Percentiles rank a stretch among this genome's conserved stretches.
Evolutionary conservation across 2,888 invertebrate species (phyloP).

Genomic region (Tridacna gigas): DNA sequence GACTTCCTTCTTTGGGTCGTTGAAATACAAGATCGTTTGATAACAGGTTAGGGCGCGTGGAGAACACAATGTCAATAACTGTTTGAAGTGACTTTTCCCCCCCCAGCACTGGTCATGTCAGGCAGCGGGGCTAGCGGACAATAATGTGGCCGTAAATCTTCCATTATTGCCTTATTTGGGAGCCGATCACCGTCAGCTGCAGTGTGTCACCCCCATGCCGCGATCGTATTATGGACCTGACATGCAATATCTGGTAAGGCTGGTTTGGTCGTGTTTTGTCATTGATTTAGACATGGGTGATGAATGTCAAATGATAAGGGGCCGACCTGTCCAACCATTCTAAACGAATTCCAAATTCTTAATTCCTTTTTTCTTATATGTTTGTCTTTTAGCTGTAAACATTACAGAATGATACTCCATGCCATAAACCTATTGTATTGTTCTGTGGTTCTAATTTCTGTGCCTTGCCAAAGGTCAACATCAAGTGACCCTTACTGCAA

Average conservation of each 20-base stretch:
- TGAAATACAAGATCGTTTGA: not conserved
- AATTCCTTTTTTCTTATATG: too few species aligned
- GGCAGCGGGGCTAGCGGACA: constrained; percentile 10
- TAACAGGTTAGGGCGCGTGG: not conserved
- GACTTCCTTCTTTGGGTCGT: not conserved
- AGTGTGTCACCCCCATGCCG: constrained; percentile 15
- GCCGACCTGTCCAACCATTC: too few species aligned
- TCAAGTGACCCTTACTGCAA: too few species aligned
- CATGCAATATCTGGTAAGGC: constrained; percentile 3
- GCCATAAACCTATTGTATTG: too few species aligned
- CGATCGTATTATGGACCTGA: constrained; percentile 6
- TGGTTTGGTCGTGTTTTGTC: not conserved
- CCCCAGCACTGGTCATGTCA: constrained; percentile 21
- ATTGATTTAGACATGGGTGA: too few species aligned
- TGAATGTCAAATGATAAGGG: too few species aligned
- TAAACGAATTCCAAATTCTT: not conserved
- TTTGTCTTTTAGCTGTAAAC: too few species aligned
- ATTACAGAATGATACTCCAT: too few species aligned
- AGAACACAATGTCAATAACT: constrained; percentile 11
- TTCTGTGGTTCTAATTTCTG: too few species aligned
- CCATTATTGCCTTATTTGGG: constrained; percentile 26
- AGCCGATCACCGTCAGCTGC: constrained; percentile 17
- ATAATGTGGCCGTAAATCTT: constrained; percentile 7
- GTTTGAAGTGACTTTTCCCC: constrained; percentile 16
- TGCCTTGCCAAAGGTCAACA: too few species aligned